Percentiles rank a stretch among this genome's conserved stretches.
Evolutionary conservation across 2,113 vertebrate genomes (phyloP).

Genomic region (Bujurquina vittata): DNA sequence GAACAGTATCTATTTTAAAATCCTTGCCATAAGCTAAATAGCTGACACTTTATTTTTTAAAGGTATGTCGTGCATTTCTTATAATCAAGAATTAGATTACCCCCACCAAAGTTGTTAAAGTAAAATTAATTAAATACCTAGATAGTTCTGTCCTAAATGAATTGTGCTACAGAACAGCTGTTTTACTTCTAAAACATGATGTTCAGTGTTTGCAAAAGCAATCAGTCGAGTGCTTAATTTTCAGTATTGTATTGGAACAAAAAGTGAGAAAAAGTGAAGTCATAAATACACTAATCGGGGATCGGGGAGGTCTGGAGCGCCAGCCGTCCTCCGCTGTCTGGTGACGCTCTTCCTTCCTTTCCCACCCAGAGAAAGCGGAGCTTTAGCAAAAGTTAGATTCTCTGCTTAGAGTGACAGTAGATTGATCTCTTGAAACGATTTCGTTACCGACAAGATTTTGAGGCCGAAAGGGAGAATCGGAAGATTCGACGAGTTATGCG

Average conservation of each 20-base stretch:
- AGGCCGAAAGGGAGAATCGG: slow-evolving; percentile 17
- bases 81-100: background rate
- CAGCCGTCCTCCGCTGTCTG: slow-evolving; percentile 65
- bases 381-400: slow-evolving; percentile 30
- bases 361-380: slow-evolving; percentile 76
- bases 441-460: background rate
- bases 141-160: background rate
- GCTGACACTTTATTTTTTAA: background rate
- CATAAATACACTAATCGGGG: slow-evolving; percentile 33
- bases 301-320: slow-evolving; percentile 63
- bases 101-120: background rate
- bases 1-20: background rate
- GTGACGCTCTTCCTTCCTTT: slow-evolving; percentile 85
- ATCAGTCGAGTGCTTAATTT: background rate
- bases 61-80: background rate
- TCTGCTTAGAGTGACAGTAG: slow-evolving; percentile 6
- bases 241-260: background rate
- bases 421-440: background rate
- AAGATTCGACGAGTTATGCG: slow-evolving; percentile 63
- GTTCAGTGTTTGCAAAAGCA: background rate
- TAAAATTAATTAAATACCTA: background rate
- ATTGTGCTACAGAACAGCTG: background rate
- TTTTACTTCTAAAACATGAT: background rate
- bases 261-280: slow-evolving; percentile 29
- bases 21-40: background rate